Evolutionary conservation across 2,797 vertebrate genomes (phyloP), one percentile per base, ranked within the genome.

Genomic region (Sebastes paucispinis): DNA sequence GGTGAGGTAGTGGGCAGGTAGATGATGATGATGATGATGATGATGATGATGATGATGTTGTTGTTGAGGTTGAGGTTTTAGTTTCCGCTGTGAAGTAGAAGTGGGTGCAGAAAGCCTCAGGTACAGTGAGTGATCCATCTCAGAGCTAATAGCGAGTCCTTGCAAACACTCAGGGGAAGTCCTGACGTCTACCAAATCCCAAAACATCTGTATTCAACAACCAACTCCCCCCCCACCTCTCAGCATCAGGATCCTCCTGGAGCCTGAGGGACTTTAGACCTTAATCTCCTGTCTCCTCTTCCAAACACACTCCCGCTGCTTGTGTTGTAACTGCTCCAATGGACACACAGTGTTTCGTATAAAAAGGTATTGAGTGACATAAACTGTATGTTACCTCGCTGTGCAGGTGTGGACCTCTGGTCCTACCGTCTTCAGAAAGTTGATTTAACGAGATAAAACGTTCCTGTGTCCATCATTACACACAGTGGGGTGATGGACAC

Each of bases 271-370:
- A 88, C 77, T 90, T 88, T 75, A 69, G 69, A 77, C 67, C 62
- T 64, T 88, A 88, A 89, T 88, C 84, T 88, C 73, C 77, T 47
- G 81, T 88, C 82, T 85, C 77, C 75, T 80, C 72, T 52, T 79
- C 57, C 43, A 69, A 77, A 71, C 75, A 82, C 58, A 73, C n/a
- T 47, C 29, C 9, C 8, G 34, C 62, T 67, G 27, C 50, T 31
- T 27, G 32, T 70, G 31, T 13, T 66, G 14, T 22, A 57, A 29
- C 16, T 62, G 55, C 50, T 74, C 47, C 8, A 6, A n/a, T 69
- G 29, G 32, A n/a, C 24, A 22, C 27, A 12, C 22, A 11, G 32
- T 11, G 50, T 27, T 34, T 8, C 36, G 2, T 65, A n/a, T 52
- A 22, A 34, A 34, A 36, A 18, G 8, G 57, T 4, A n/a, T 2